Evolutionary conservation across 2,888 invertebrate species (phyloP).

Genomic region (Heliconius hortense): DNA sequence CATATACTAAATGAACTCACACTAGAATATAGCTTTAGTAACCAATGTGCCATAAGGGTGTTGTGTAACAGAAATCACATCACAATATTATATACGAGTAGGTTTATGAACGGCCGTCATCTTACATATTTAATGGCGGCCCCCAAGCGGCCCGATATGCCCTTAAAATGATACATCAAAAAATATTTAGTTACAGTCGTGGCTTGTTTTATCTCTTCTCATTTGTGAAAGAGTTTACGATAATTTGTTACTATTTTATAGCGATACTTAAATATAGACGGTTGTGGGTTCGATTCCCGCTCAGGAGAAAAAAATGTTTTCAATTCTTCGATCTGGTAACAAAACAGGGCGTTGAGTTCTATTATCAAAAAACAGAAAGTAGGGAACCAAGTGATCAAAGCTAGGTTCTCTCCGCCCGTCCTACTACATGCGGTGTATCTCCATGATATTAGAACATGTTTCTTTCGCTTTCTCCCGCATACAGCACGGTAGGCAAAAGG

Average conservation of each 20-base stretch:
- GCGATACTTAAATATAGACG: too few species aligned
- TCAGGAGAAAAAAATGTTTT: too few species aligned
- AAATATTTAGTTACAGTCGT: conserved; percentile 9
- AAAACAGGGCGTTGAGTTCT: too few species aligned
- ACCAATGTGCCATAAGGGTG: neutral
- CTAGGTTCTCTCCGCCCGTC: too few species aligned
- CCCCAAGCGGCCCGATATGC: neutral
- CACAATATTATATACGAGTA: neutral
- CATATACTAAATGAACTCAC: neutral
- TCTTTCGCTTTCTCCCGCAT: too few species aligned
- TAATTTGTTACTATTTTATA: neutral
- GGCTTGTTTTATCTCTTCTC: neutral
- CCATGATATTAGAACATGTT: too few species aligned
- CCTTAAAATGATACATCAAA: conserved; percentile 14
- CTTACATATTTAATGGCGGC: conserved; percentile 11
- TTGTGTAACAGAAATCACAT: conserved; percentile 1
- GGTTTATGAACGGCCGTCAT: conserved; percentile 6
- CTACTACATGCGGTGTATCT: too few species aligned
- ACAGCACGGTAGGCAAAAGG: neutral
- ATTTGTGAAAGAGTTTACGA: conserved; percentile 1
- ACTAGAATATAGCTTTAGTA: neutral
- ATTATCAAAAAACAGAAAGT: too few species aligned
- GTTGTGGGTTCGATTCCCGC: too few species aligned
- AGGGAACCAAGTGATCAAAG: too few species aligned
- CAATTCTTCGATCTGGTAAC: too few species aligned